Evolutionary conservation across 1,140 invertebrate genomes (phyloP), one percentile per base, ranked within the genome.

Genomic region (Diorhabda carinulata): DNA sequence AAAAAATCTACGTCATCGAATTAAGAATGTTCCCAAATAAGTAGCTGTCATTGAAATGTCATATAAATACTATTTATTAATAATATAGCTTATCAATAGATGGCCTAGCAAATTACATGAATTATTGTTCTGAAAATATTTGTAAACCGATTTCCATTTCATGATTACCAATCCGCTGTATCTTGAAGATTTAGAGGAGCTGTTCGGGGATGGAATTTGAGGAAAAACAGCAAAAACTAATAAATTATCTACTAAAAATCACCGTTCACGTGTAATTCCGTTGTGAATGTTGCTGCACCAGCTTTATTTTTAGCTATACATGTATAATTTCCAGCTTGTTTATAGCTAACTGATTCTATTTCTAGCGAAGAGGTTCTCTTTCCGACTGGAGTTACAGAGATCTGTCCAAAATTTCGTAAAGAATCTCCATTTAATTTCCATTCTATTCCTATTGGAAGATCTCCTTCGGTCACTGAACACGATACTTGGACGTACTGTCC

Each of bases 401-500:
- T 81, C 60, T 81, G 83, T 25, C 82, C 69, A 77, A 84, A 76
- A 74, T 82, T 74, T 79, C 83, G 71, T 79, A 81, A 65, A 61
- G 77, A 71, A 79, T 75, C 78, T 58, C 88, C 83, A 70, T 86
- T 89, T 57, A 92, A 82, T 68, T 82, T 78, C 91, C 91, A 93
- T 62, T 84, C 82, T 57, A 90, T 86, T 72, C 84, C 84, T 10
- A 91, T 82, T 40, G 89, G 90, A 56, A 89, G 81, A 76, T 91
- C 90, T 3, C 91, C 91, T 74, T 90, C 88, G 69, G 87, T 81
- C 56, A 91, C 88, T 43, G 87, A 87, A 82, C 92, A 95, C 4
- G 87, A 87, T 25, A 93, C 82, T 43, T 89, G 88, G 2, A 89
- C 88, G 43, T 88, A 87, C 71, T 92, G 88, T 10, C 90, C 91